These are phyloP conservation scores for Australoheros scitulus DNA, from an alignment of 2,113 vertebrate genomes.

Conservation along the genomic window DNA sequence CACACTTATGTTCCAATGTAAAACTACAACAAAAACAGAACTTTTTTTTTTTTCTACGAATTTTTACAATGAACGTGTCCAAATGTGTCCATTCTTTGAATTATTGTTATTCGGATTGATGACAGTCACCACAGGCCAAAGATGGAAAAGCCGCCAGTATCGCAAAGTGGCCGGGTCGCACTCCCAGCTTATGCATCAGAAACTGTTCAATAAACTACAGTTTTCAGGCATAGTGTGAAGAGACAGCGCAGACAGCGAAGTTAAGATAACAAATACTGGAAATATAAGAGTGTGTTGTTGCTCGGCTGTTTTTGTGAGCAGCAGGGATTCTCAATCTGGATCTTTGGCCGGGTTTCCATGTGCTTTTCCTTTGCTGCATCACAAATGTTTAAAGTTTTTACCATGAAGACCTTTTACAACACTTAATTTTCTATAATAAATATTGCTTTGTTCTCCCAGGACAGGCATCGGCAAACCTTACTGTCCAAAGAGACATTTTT, in stretches of 20 bases:
- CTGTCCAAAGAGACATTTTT: not conserved
- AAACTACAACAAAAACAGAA: too few relatives aligned
- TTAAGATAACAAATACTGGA: not conserved
- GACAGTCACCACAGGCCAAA: not conserved
- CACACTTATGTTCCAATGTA: too few relatives aligned
- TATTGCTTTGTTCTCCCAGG: constrained; percentile 2
- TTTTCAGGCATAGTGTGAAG: not conserved
- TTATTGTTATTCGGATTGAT: not conserved
- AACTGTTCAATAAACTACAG: not conserved
- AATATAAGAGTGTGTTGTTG: not conserved
- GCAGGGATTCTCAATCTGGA: too few relatives aligned
- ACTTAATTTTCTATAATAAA: not conserved
- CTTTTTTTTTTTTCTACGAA: too few relatives aligned
- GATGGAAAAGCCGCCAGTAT: not conserved
- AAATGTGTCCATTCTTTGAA: not conserved
- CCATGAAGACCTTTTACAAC: too few relatives aligned
- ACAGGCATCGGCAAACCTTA: not conserved
- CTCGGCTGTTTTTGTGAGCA: too few relatives aligned
- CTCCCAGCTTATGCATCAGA: not conserved
- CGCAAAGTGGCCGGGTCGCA: too few relatives aligned
- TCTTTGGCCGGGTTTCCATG: too few relatives aligned
- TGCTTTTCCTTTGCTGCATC: too few relatives aligned
- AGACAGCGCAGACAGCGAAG: not conserved
- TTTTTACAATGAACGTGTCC: too few relatives aligned
- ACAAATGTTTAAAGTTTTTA: too few relatives aligned